A percentile compares a stretch with the other conserved stretches of the same genome.
Conservation (phyloP, 2,797 vertebrate species). For the Aselliscus stoliczkanus region DNA sequence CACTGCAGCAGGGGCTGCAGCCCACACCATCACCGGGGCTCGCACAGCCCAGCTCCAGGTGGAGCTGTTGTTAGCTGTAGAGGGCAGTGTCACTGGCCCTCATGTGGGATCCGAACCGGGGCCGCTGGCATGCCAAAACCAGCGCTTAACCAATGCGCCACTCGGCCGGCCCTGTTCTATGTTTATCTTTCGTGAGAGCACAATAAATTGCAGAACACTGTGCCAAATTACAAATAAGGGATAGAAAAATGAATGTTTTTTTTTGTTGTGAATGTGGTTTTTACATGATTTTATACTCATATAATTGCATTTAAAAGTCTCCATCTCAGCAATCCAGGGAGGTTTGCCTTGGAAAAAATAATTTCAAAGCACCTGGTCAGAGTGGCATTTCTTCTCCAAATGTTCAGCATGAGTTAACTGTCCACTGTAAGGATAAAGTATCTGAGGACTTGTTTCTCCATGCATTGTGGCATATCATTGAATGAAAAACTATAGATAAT, state of each 20-base stretch:
- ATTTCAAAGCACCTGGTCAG: not conserved
- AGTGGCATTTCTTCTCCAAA: not conserved
- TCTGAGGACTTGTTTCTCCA: not conserved
- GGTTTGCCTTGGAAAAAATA: not conserved
- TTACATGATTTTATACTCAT: not conserved
- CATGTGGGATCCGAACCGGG: no score
- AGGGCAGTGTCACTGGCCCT: no score
- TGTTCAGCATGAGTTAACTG: not conserved
- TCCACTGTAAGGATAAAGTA: not conserved
- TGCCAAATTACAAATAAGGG: not conserved
- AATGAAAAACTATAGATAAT: not conserved
- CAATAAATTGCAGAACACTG: not conserved
- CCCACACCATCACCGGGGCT: no score
- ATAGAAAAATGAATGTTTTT: not conserved
- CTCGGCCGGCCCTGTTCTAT: no score
- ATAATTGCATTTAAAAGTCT: not conserved
- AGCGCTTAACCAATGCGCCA: no score
- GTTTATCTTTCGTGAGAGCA: not conserved
- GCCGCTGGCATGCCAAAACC: no score
- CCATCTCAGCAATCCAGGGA: not conserved
- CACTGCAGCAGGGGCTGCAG: no score
- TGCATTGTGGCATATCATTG: not conserved
- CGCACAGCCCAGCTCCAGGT: no score
- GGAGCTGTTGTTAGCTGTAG: no score
- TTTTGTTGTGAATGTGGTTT: not conserved